phyloP scores from a whole-genome alignment of 1,140 invertebrate genomes.

The Spodoptera frugiperda region DNA sequence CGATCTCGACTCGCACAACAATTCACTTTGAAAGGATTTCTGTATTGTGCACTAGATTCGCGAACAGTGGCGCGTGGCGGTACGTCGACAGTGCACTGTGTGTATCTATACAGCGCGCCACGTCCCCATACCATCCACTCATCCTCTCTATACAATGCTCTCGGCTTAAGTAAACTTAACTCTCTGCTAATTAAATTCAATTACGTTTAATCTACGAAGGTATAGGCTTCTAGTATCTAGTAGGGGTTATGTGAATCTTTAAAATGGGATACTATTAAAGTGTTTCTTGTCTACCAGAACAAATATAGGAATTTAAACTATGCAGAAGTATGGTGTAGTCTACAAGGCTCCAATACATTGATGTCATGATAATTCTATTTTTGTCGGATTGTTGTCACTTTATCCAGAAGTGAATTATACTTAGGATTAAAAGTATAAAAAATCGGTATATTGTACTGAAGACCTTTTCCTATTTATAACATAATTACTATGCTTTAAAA shows the following conservation, averaged over 20 bases:
- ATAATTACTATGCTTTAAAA: too few relatives aligned
- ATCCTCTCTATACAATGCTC: conserved; percentile 6
- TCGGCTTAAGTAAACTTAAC: conserved; percentile 29
- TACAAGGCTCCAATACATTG: too few relatives aligned
- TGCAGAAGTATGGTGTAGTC: too few relatives aligned
- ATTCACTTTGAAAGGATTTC: conserved; percentile 46
- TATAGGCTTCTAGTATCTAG: conserved; percentile 11
- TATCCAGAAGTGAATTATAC: too few relatives aligned
- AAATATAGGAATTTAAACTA: conserved; percentile 11
- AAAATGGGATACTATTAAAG: not conserved
- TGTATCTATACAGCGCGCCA: not conserved
- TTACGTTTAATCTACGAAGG: conserved; percentile 37
- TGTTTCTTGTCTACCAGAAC: not conserved
- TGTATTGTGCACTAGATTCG: conserved; percentile 31
- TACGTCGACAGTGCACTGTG: not conserved
- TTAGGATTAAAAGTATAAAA: too few relatives aligned
- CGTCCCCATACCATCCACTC: not conserved
- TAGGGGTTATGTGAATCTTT: conserved; percentile 6
- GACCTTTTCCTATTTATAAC: too few relatives aligned
- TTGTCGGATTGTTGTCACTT: too few relatives aligned
- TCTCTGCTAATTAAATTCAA: conserved; percentile 34
- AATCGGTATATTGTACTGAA: too few relatives aligned
- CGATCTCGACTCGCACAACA: conserved; percentile 40
- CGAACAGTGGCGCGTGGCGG: conserved; percentile 1
- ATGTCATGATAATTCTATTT: too few relatives aligned